A percentile compares a stretch with the other conserved stretches of the same genome.
phyloP scores from a whole-genome alignment of 2,797 vertebrate species.

The Sphenodon punctatus region DNA sequence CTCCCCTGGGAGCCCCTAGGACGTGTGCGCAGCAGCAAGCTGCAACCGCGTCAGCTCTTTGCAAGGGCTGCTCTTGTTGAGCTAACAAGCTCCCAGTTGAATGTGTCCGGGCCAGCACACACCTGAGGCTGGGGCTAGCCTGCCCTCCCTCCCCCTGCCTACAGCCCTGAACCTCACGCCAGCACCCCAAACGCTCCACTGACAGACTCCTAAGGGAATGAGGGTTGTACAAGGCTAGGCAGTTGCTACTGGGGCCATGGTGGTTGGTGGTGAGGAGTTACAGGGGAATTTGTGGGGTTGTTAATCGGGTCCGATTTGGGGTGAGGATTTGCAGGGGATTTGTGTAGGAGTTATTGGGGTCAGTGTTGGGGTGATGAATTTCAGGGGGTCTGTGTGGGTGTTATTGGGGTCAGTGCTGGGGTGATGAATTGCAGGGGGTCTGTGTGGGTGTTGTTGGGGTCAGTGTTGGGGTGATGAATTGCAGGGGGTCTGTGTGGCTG shows the following conservation, averaged over 20 bases:
- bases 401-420: too few species aligned
- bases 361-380: too few species aligned
- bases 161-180: background rate
- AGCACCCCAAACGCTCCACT: background rate
- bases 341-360: too few species aligned
- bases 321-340: too few species aligned
- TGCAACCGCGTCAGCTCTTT: slow-evolving; percentile 61
- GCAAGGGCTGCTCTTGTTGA: slow-evolving; percentile 45
- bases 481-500: too few species aligned
- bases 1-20: slow-evolving; percentile 52
- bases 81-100: slow-evolving; percentile 66
- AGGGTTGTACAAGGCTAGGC: too few species aligned
- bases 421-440: too few species aligned
- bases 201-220: background rate
- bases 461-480: too few species aligned
- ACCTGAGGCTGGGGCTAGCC: slow-evolving; percentile 20
- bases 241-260: background rate
- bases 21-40: slow-evolving; percentile 19
- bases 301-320: too few species aligned
- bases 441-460: too few species aligned
- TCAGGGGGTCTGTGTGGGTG: too few species aligned
- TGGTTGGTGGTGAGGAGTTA: background rate
- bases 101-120: slow-evolving; percentile 24
- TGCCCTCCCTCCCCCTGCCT: background rate
- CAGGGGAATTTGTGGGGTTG: background rate